A percentile compares a stretch with the other conserved stretches of the same genome.
phyloP scores from a whole-genome alignment of 2,888 invertebrate genomes.

The Macrosiphum euphorbiae region DNA sequence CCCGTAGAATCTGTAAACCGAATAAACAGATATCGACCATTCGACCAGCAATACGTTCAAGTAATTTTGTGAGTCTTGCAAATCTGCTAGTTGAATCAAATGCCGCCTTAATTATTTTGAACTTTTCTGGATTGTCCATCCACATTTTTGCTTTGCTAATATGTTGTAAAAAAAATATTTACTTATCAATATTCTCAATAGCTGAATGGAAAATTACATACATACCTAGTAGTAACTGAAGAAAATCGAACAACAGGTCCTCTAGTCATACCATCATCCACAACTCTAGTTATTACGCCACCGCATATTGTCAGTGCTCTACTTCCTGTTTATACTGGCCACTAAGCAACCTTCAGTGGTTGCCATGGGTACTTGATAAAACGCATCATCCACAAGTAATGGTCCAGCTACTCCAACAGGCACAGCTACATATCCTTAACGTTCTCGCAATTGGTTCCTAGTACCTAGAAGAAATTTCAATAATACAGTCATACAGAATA shows the following conservation, averaged over 20 bases:
- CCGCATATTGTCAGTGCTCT: slow-evolving; percentile 81
- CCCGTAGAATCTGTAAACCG: slow-evolving; percentile 96
- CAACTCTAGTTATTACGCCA: slow-evolving; percentile 88
- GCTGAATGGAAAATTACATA: neutral
- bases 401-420: slow-evolving; percentile 98
- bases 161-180: slow-evolving; percentile 66
- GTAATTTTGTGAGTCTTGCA: slow-evolving; percentile 85
- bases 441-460: slow-evolving; percentile 97
- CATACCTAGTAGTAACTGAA: slow-evolving; percentile 78
- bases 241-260: slow-evolving; percentile 94
- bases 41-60: slow-evolving; percentile 88
- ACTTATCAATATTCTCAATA: neutral
- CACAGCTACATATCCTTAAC: slow-evolving; percentile 94
- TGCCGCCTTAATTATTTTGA: slow-evolving; percentile 81
- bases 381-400: slow-evolving; percentile 83
- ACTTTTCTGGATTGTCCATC: slow-evolving; percentile 86
- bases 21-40: slow-evolving; percentile 87
- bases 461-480: slow-evolving; percentile 72
- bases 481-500: neutral
- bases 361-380: slow-evolving; percentile 94
- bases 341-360: slow-evolving; percentile 99
- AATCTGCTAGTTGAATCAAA: slow-evolving; percentile 95
- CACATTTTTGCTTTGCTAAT: slow-evolving; percentile 84
- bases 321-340: slow-evolving; percentile 97
- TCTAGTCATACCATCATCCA: slow-evolving; percentile 96